Conservation (phyloP, 2,888 invertebrate species). For the Yponomeuta sedellus region DNA sequence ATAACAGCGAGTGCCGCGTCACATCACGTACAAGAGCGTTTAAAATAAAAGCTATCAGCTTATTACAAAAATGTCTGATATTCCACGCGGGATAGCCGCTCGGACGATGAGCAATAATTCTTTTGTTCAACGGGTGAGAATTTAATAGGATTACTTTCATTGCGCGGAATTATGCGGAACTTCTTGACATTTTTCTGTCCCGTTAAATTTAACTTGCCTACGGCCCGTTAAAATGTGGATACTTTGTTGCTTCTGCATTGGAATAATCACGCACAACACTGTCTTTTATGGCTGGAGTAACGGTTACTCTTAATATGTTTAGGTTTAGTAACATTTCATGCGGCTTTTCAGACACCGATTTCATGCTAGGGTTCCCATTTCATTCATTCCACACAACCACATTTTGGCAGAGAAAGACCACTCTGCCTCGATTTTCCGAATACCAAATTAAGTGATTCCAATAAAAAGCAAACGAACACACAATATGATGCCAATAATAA, state of each 20-base stretch:
- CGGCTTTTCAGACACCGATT: too few relatives aligned
- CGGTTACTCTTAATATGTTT: too few relatives aligned
- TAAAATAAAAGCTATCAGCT: constrained; percentile 15
- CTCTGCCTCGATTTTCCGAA: neutral
- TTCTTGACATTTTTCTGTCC: constrained; percentile 13
- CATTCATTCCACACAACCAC: neutral
- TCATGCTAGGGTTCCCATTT: neutral
- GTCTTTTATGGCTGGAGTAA: neutral
- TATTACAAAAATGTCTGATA: constrained; percentile 67
- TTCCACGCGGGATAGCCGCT: constrained; percentile 58
- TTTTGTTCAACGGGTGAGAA: constrained; percentile 48
- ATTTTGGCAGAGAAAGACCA: neutral
- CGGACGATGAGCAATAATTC: constrained; percentile 58
- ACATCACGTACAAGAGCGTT: neutral
- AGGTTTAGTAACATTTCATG: too few relatives aligned
- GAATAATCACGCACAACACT: neutral
- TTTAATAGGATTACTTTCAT: constrained; percentile 53
- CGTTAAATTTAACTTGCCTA: neutral
- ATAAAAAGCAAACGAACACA: neutral
- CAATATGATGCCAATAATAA: neutral
- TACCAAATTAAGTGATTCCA: neutral
- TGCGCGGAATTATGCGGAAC: constrained; percentile 20
- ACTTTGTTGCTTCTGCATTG: neutral
- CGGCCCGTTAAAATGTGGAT: constrained; percentile 1
- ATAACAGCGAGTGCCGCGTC: constrained; percentile 54